Evolutionary conservation across 2,113 vertebrate species (phyloP), one percentile per base, ranked within the genome.

Genomic region (Grantiella picta): DNA sequence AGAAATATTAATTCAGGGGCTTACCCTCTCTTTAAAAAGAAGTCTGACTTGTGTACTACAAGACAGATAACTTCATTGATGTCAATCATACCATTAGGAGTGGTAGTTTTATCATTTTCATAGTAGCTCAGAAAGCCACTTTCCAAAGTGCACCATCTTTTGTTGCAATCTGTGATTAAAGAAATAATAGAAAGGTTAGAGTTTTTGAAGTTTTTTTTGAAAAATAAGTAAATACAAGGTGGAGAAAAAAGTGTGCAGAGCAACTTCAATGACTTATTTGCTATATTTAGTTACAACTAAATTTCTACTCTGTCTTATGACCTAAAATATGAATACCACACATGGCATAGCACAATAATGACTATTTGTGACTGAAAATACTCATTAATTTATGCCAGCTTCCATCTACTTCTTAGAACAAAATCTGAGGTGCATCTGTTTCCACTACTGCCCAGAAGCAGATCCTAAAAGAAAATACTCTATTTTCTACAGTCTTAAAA

Each of bases 91-190:
- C 99, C 98, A 40, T 98, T 97, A 38, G 99, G 98, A 18, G 97
- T 92, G 9, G 98, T 95, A 69, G 98, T 98, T 70, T 98, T 98
- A 94, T 99, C 98, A 77, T 96, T 99, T 96, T 99, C 99, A 61
- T 99, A 99, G 96, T 99, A 99, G 96, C 98, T 99, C 90, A 99
- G 96, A 95, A 98, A 99, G 63, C 99, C 98, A 15, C 98, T 98
- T 98, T 99, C 99, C 86, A 99, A 94, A 24, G 99, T 99, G 79
- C 99, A 99, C 99, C 99, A 99, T 40, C 98, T 98, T 54, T 96
- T 98, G 45, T 96, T 97, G 97, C 98, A 98, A 38, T 99, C 99
- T 99, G 96, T 53, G 25, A 96, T 94, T 86, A 83, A 88, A 94
- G 87, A 95, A 83, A 63, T 44, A 84, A 86, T 5, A 72, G n/a